phyloP scores from a whole-genome alignment of 2,113 vertebrate species.

The Aythya baeri region DNA sequence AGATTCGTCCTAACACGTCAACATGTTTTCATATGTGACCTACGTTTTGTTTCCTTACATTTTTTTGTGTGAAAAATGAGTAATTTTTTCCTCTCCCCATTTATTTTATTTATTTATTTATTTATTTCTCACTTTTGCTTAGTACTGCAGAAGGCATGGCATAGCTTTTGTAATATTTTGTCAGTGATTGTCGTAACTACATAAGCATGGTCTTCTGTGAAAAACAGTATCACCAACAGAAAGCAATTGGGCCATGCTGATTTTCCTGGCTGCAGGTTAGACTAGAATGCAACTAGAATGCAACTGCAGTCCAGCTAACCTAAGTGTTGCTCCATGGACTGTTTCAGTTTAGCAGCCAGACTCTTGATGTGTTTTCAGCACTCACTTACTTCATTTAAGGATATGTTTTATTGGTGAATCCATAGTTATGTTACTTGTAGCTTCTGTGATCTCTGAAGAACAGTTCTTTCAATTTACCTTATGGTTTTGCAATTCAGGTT shows the following conservation, averaged over 20 bases:
- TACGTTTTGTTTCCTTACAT: not conserved
- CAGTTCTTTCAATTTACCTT: conserved; percentile 19
- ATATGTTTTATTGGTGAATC: not conserved
- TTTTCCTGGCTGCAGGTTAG: not conserved
- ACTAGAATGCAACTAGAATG: not conserved
- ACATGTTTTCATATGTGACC: not conserved
- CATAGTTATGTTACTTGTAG: not conserved
- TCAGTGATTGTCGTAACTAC: not conserved
- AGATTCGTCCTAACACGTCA: not conserved
- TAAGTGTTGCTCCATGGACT: not conserved
- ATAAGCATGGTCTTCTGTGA: not conserved
- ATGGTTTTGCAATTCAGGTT: conserved; percentile 35
- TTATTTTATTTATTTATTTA: not conserved
- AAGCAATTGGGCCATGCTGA: not conserved
- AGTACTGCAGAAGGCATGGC: not conserved
- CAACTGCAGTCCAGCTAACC: not conserved
- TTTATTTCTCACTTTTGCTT: not conserved
- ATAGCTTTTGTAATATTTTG: not conserved
- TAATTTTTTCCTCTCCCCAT: not conserved
- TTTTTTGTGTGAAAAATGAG: not conserved
- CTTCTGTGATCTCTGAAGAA: not conserved
- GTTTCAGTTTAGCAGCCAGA: not conserved
- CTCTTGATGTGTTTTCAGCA: not conserved
- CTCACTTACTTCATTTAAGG: not conserved
- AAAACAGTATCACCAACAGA: not conserved